These are phyloP conservation scores for Meiosimyza platycephala DNA, from an alignment of 2,888 invertebrate species.

Conservation along the genomic window DNA sequence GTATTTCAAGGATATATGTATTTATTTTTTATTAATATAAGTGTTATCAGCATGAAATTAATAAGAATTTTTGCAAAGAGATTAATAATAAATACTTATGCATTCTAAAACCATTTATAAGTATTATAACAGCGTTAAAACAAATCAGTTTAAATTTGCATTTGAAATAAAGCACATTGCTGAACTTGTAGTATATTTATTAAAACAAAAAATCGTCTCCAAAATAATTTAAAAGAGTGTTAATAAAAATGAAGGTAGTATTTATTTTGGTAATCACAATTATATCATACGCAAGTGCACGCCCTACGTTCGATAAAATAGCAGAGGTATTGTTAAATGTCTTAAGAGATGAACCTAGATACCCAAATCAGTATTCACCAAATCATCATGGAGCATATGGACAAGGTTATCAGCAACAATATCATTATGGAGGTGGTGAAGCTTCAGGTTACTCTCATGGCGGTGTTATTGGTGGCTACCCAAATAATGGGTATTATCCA, in stretches of 20 bases:
- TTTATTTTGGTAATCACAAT: background rate
- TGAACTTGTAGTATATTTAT: no score
- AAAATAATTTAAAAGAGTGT: no score
- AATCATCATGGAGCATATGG: slow-evolving; percentile 32
- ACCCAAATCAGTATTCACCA: slow-evolving; percentile 30
- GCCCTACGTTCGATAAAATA: slow-evolving; percentile 55
- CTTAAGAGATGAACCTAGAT: slow-evolving; percentile 33
- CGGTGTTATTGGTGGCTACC: slow-evolving; percentile 19
- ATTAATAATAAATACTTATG: no score
- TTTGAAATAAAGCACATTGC: no score
- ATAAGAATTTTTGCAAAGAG: background rate
- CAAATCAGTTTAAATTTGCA: no score
- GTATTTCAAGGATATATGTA: background rate
- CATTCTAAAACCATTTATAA: no score
- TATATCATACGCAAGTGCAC: slow-evolving; percentile 29
- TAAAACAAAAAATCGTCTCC: no score
- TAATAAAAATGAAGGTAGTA: background rate
- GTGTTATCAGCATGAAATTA: no score
- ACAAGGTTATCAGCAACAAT: slow-evolving; percentile 23
- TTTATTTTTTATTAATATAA: background rate
- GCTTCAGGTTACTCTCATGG: slow-evolving; percentile 36
- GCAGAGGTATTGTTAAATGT: slow-evolving; percentile 47
- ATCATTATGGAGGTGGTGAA: slow-evolving; percentile 20
- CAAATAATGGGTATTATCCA: slow-evolving; percentile 28
- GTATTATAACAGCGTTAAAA: no score